Conservation (phyloP, 2,888 invertebrate species). For the Pollenia angustigena region DNA sequence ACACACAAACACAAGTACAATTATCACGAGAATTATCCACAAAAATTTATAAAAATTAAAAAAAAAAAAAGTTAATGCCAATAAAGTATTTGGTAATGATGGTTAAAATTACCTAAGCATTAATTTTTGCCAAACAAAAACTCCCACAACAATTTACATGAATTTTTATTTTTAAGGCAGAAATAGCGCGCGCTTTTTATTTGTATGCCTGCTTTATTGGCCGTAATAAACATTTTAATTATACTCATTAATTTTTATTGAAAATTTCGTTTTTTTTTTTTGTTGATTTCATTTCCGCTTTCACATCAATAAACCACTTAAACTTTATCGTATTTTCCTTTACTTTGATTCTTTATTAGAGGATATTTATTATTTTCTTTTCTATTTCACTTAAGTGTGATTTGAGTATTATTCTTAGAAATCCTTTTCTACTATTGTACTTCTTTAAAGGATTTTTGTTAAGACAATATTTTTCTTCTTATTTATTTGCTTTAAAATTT, state of each 20-base stretch:
- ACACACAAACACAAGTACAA: background rate
- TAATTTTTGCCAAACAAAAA: slow-evolving; percentile 3
- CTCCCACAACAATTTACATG: background rate
- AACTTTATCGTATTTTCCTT: slow-evolving; percentile 16
- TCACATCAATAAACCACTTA: slow-evolving; percentile 26
- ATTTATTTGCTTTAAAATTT: background rate
- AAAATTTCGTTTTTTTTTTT: background rate
- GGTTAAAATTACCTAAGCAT: slow-evolving; percentile 26
- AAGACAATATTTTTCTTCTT: background rate
- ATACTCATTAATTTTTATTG: slow-evolving; percentile 34
- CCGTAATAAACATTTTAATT: slow-evolving; percentile 53
- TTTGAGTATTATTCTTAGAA: background rate
- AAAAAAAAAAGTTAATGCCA: slow-evolving; percentile 30
- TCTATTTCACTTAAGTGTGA: background rate
- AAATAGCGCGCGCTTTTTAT: slow-evolving; percentile 52
- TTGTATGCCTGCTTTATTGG: slow-evolving; percentile 11
- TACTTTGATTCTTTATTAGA: background rate
- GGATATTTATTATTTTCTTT: slow-evolving; percentile 3
- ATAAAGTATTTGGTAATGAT: slow-evolving; percentile 36
- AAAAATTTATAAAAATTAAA: slow-evolving; percentile 4
- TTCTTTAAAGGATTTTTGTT: background rate
- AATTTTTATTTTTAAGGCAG: slow-evolving; percentile 12
- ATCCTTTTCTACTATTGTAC: background rate
- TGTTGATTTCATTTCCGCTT: slow-evolving; percentile 53
- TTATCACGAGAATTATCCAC: slow-evolving; percentile 9